phyloP scores from a whole-genome alignment of 2,113 vertebrate genomes.

The Crocuta crocuta region DNA sequence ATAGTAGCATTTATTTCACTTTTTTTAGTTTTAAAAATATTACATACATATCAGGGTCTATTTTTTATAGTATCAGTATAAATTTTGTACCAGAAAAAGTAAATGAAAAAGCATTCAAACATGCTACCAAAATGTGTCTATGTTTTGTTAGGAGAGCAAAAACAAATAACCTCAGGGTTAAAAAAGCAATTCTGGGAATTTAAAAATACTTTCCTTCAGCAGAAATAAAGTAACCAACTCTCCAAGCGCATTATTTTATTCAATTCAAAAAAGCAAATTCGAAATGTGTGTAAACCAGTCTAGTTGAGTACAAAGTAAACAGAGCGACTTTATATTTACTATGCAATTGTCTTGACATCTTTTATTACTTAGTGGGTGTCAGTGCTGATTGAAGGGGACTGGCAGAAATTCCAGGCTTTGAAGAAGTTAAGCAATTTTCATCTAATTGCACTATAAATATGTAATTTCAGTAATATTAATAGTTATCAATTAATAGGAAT shows the following conservation, averaged over 20 bases:
- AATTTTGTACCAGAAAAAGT: not conserved
- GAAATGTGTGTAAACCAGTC: slow-evolving; percentile 10
- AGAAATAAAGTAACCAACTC: slow-evolving; percentile 60
- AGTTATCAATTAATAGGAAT: not conserved
- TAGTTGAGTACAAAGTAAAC: not conserved
- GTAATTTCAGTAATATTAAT: not conserved
- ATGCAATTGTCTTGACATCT: slow-evolving; percentile 15
- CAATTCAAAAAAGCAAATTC: slow-evolving; percentile 52
- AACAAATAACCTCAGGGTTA: slow-evolving; percentile 8
- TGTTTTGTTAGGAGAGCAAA: not conserved
- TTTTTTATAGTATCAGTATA: not conserved
- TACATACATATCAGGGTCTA: not conserved
- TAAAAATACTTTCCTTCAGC: slow-evolving; percentile 60
- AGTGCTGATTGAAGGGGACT: not conserved
- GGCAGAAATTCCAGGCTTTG: slow-evolving; percentile 8
- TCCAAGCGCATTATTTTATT: slow-evolving; percentile 24
- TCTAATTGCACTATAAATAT: not conserved
- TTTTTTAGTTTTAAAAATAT: slow-evolving; percentile 30
- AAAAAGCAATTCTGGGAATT: not conserved
- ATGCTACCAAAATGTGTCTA: not conserved
- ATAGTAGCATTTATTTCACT: not conserved
- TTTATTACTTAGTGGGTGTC: slow-evolving; percentile 39
- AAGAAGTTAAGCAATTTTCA: not conserved
- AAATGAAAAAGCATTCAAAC: slow-evolving; percentile 20
- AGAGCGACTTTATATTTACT: not conserved